Base-by-base conservation (phyloP, 2,888 invertebrate genomes). In the Melanophora roralis region DNA sequence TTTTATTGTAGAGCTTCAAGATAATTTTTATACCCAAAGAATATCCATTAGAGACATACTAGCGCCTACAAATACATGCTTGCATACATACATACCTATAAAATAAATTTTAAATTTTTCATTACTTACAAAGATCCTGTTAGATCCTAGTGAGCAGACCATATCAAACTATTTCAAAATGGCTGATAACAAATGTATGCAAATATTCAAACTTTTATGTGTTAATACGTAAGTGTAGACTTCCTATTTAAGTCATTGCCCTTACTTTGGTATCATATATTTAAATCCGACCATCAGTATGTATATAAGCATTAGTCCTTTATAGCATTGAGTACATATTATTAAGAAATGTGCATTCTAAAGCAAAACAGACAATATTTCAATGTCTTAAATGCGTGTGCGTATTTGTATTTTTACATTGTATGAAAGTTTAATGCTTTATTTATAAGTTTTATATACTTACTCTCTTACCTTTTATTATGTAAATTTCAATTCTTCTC, bases 401-500 rank as follows among this genome's bases (percentile, higher is more conserved):
- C 4, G 27, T 27, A 3, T 21, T 19, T n/a, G 5, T 27, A 49
- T 23, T 11, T 21, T 27, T n/a, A 49, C 49, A 12, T 57, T 23
- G 14, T 60, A 43, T 27, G 16, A 60, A 60, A 60, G 2, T 43
- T 60, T 60, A 60, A 60, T 43, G 16, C 38, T 38, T 38, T 60
- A 16, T 32, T 14, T 16, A 59, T 9, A 3, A 5, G 7, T 43
- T 27, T n/a, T 23, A 23, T 23, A 60, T 43, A 60, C 12, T n/a
- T n/a, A n/a, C n/a, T n/a, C n/a, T 60, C 16, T 43, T 60, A 40
- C 40, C 59, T 60, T 32, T 60, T 43, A 60, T 60, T 16, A 43
- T 43, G 59, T 60, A 43, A 60, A 60, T 60, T 57, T 38, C 16
- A 57, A 57, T 21, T 53, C 6, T n/a, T n/a, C n/a, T n/a, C n/a